A percentile compares a stretch with the other conserved stretches of the same genome.
Conservation (phyloP, 1,140 invertebrate genomes). For the Saxidomus purpurata region DNA sequence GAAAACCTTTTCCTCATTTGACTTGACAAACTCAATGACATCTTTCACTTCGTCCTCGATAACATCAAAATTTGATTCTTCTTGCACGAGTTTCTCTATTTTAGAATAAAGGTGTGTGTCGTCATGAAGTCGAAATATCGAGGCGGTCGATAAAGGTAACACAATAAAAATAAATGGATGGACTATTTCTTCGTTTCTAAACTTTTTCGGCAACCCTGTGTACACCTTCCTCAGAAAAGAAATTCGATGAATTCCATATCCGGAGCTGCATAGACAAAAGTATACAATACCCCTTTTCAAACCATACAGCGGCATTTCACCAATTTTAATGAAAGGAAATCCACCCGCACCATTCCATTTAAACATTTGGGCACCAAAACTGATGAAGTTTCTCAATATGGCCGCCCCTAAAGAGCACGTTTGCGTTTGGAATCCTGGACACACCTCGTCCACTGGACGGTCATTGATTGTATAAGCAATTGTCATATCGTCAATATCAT, state of each 20-base stretch:
- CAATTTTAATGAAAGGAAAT: background rate
- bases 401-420: background rate
- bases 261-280: constrained; percentile 9
- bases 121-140: background rate
- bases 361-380: background rate
- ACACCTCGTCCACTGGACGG: constrained; percentile 1
- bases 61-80: background rate
- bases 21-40: background rate
- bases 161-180: constrained; percentile 3
- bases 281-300: background rate
- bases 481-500: background rate
- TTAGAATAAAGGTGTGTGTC: background rate
- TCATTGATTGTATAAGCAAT: constrained; percentile 14
- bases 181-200: background rate
- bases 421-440: constrained; percentile 14
- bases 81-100: background rate
- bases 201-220: background rate
- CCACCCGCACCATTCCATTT: background rate
- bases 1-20: constrained; percentile 26
- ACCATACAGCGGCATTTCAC: background rate
- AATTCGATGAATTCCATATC: background rate
- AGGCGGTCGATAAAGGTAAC: background rate
- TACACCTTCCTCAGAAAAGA: background rate
- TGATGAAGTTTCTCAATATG: background rate
- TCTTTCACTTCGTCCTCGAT: background rate